phyloP scores from a whole-genome alignment of 1,140 invertebrate genomes.

The Leptopilina clavipes region DNA sequence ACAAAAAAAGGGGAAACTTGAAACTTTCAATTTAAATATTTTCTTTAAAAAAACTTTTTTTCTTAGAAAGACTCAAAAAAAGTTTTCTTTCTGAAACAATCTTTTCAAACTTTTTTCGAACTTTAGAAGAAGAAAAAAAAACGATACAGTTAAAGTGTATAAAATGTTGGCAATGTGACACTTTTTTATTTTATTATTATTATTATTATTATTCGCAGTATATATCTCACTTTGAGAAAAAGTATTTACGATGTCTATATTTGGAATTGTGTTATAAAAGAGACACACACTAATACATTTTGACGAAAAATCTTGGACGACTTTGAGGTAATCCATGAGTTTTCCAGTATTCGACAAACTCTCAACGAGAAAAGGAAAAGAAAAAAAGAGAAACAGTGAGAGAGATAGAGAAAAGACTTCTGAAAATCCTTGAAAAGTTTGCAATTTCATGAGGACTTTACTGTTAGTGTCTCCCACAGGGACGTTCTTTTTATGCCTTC shows the following conservation, averaged over 20 bases:
- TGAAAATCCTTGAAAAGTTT: constrained; percentile 23
- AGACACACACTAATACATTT: neutral
- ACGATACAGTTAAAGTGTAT: neutral
- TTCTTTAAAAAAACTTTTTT: no score
- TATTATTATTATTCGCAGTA: constrained; percentile 16
- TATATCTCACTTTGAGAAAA: neutral
- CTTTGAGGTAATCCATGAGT: constrained; percentile 27
- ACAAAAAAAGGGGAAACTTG: no score
- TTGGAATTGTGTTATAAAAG: neutral
- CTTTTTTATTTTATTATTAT: neutral
- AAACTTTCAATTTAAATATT: no score
- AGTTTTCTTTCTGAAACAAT: neutral
- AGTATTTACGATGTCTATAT: constrained; percentile 21
- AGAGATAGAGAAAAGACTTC: neutral
- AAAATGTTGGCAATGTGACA: constrained; percentile 9
- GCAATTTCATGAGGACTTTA: constrained; percentile 24
- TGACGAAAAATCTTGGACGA: constrained; percentile 13
- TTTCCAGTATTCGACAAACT: neutral
- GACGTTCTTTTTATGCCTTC: constrained; percentile 19
- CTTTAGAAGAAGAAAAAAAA: neutral
- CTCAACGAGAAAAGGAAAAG: neutral
- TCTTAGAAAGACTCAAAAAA: no score
- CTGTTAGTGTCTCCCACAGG: neutral
- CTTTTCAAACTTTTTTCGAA: neutral
- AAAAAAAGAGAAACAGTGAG: neutral